phyloP scores from a whole-genome alignment of 2,888 invertebrate species.

The Xestia rhomboidea region DNA sequence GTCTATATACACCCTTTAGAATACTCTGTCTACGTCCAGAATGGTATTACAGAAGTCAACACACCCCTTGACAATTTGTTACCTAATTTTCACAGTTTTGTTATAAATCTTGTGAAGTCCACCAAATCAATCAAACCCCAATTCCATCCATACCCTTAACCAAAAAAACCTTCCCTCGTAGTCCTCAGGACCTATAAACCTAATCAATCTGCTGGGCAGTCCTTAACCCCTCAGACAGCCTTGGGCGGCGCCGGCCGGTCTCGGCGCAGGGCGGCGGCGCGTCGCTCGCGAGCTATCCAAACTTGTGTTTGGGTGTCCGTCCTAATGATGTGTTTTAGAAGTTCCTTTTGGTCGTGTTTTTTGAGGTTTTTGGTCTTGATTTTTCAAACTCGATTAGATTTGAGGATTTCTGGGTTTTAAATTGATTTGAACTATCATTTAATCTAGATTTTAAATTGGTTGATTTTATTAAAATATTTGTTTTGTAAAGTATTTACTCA shows the following conservation, averaged over 20 bases:
- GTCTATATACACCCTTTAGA: too few species aligned
- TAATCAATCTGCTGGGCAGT: slow-evolving; percentile 74
- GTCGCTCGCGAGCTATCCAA: slow-evolving; percentile 61
- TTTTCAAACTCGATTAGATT: background rate
- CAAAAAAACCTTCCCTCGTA: slow-evolving; percentile 41
- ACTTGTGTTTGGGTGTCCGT: slow-evolving; percentile 73
- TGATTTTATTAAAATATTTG: background rate
- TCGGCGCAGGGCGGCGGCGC: slow-evolving; percentile 69
- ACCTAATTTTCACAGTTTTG: background rate
- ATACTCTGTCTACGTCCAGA: too few species aligned
- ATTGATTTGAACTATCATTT: background rate
- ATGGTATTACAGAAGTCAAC: background rate
- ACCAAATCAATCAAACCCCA: slow-evolving; percentile 3
- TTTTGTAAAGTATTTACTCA: background rate
- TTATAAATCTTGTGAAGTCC: background rate
- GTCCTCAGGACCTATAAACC: slow-evolving; percentile 65
- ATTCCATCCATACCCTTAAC: slow-evolving; percentile 15
- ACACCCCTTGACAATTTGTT: background rate
- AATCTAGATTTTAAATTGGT: background rate
- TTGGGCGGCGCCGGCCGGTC: slow-evolving; percentile 82
- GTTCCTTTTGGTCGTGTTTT: slow-evolving; percentile 47
- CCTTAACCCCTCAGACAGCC: slow-evolving; percentile 86
- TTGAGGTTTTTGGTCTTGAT: slow-evolving; percentile 4
- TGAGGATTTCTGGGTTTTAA: background rate
- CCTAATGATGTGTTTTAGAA: slow-evolving; percentile 54